Percentiles rank a stretch among this genome's conserved stretches.
Evolutionary conservation across 2,113 vertebrate species (phyloP).

Genomic region (Mustelus asterias): DNA sequence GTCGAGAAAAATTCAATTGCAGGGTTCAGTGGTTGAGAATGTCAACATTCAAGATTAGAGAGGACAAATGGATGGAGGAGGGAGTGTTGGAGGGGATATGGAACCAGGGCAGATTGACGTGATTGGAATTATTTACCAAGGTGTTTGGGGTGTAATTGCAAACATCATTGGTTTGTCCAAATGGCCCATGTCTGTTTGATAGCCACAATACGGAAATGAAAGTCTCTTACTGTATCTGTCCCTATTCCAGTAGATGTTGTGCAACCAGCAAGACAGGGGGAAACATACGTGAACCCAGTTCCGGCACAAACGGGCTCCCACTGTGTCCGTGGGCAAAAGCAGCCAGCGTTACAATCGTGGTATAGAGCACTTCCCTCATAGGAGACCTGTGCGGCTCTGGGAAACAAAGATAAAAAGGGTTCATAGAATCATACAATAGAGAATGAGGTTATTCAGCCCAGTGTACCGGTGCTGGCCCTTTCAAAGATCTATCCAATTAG

Average conservation of each 20-base stretch:
- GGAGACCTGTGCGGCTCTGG: conserved; percentile 55
- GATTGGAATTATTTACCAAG: neutral
- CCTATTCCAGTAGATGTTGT: conserved; percentile 58
- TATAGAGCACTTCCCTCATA: conserved; percentile 57
- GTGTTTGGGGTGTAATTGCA: neutral
- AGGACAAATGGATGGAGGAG: neutral
- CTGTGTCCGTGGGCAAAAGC: conserved; percentile 63
- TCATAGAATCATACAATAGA: neutral
- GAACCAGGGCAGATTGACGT: neutral
- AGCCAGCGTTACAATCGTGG: conserved; percentile 74
- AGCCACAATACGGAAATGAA: neutral
- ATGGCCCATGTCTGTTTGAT: neutral
- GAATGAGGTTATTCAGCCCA: neutral
- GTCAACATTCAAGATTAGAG: neutral
- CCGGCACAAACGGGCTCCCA: conserved; percentile 88
- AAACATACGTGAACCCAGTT: conserved; percentile 76
- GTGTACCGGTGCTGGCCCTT: neutral
- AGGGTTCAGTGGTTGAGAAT: neutral
- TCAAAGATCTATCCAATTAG: neutral
- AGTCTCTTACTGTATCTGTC: conserved; percentile 62
- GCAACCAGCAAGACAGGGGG: conserved; percentile 84
- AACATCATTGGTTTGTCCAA: neutral
- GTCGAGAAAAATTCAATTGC: neutral
- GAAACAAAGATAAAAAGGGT: conserved; percentile 40
- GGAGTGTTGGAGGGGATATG: neutral